Conservation (phyloP, 2,113 vertebrate genomes). For the Pteronura brasiliensis region DNA sequence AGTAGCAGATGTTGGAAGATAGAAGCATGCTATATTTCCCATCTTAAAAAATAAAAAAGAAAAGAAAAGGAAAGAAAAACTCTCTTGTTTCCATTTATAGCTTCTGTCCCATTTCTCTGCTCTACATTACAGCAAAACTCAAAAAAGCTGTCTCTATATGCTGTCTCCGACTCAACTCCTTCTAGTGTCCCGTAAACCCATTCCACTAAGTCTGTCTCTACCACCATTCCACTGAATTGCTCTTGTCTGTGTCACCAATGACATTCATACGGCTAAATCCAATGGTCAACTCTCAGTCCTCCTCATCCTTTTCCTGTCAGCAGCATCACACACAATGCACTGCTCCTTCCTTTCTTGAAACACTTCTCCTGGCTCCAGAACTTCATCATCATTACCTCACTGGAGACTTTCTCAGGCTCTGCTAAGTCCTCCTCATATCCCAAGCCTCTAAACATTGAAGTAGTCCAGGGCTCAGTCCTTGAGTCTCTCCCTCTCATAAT, state of each 20-base stretch:
- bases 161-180: not conserved
- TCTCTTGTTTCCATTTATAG: not conserved
- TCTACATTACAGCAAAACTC: not conserved
- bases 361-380: not conserved
- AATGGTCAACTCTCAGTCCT: not conserved
- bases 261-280: not conserved
- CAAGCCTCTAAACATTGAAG: not conserved
- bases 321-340: not conserved
- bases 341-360: not conserved
- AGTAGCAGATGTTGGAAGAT: not conserved
- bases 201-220: not conserved
- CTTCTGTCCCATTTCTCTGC: not conserved
- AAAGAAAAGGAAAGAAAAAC: not conserved
- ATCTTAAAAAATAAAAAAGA: slow-evolving; percentile 7
- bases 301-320: not conserved
- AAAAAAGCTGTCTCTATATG: not conserved
- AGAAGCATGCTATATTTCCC: not conserved
- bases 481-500: not conserved
- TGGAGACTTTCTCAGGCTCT: not conserved
- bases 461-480: not conserved
- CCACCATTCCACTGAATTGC: not conserved
- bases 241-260: not conserved
- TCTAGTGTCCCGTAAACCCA: not conserved
- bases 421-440: not conserved
- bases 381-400: not conserved